Evolutionary conservation across 2,797 vertebrate genomes (phyloP).

Genomic region (Gallinago nigripennis): DNA sequence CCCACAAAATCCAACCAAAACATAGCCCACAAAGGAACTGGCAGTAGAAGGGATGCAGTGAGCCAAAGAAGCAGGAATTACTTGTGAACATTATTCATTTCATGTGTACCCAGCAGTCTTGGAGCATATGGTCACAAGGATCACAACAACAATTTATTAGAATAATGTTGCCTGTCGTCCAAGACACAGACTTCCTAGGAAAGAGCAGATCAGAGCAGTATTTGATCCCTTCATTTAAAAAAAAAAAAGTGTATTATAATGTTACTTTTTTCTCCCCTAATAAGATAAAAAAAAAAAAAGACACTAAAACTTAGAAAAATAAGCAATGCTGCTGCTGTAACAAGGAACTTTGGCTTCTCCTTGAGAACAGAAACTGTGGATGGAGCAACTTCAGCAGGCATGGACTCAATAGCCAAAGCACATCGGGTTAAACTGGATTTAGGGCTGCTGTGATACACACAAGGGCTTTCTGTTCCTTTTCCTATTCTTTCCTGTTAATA

Average conservation of each 20-base stretch:
- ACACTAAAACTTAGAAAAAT: neutral
- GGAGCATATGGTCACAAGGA: neutral
- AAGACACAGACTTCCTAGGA: neutral
- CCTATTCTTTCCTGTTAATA: neutral
- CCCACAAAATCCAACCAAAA: neutral
- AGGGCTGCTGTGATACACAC: neutral
- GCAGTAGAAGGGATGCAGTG: neutral
- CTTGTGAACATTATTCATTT: neutral
- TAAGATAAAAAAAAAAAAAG: rapidly evolving
- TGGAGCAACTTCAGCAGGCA: rapidly evolving
- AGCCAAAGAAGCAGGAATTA: neutral
- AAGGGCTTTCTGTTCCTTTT: neutral
- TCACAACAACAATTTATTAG: neutral
- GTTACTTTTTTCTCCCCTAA: neutral
- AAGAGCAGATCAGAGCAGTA: neutral
- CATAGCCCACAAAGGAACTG: neutral
- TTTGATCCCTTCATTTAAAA: neutral
- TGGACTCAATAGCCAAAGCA: neutral
- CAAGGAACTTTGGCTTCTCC: neutral
- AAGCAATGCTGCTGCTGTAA: neutral
- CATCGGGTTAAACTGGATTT: neutral
- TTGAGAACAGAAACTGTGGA: neutral
- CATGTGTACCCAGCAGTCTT: neutral
- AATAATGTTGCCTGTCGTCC: neutral
- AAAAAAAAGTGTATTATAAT: neutral